Conservation (phyloP, 2,888 invertebrate genomes). For the Hecatera dysodea region DNA sequence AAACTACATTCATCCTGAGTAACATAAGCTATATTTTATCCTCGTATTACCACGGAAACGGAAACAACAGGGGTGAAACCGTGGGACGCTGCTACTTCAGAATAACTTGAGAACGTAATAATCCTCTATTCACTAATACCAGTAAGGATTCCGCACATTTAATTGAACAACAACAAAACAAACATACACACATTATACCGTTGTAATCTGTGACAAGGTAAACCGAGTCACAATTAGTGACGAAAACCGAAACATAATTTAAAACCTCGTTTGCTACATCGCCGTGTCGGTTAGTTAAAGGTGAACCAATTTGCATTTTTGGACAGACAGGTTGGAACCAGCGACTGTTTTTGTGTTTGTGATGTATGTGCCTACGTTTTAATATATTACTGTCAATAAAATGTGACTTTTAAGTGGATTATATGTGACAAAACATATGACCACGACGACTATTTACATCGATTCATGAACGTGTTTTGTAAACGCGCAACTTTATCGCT, state of each 20-base stretch:
- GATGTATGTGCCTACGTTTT: not conserved
- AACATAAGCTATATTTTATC: no score
- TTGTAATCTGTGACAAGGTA: constrained; percentile 37
- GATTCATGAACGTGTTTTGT: no score
- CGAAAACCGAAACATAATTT: constrained; percentile 57
- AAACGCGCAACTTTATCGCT: no score
- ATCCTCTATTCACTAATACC: not conserved
- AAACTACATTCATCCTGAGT: no score
- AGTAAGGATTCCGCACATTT: not conserved
- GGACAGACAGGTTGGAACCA: constrained; percentile 16
- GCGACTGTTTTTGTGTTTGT: constrained; percentile 39
- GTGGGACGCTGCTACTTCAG: no score
- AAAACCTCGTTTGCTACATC: constrained; percentile 45
- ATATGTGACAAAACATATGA: not conserved
- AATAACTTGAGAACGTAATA: not conserved
- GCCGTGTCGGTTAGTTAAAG: constrained; percentile 44
- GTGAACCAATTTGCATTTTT: constrained; percentile 47
- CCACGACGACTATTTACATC: not conserved
- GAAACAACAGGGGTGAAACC: no score
- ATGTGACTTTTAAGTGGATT: not conserved
- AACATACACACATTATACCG: constrained; percentile 8
- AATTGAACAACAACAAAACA: constrained; percentile 7
- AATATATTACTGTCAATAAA: not conserved
- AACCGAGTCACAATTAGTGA: constrained; percentile 54
- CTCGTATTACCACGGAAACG: no score